Evolutionary conservation across 1,140 invertebrate species (phyloP).

Genomic region (Monomorium pharaonis): DNA sequence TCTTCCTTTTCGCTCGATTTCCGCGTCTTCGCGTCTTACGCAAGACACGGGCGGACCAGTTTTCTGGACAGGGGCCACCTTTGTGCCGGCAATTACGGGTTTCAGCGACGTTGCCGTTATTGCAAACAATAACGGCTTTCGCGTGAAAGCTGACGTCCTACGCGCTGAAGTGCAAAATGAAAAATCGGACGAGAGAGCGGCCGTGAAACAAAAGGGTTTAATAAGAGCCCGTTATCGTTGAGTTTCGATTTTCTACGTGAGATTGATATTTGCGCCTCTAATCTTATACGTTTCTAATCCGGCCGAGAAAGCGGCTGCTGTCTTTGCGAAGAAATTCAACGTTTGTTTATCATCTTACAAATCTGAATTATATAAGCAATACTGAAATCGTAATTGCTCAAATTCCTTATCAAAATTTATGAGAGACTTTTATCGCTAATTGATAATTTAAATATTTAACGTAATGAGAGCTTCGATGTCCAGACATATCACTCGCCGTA

Average conservation of each 20-base stretch:
- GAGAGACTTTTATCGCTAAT: not conserved
- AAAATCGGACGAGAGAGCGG: slow-evolving; percentile 29
- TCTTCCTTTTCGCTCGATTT: slow-evolving; percentile 46
- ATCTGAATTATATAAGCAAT: not conserved
- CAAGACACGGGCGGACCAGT: slow-evolving; percentile 66
- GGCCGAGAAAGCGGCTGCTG: not conserved
- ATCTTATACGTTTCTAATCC: not conserved
- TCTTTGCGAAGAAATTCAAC: not conserved
- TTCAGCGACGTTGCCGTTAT: slow-evolving; percentile 33
- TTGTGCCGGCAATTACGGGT: slow-evolving; percentile 64
- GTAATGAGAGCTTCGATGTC: not conserved
- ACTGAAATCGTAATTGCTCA: not conserved
- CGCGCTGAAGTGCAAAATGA: no score
- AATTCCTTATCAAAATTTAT: not conserved
- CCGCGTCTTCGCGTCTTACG: slow-evolving; percentile 71
- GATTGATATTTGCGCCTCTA: slow-evolving; percentile 9
- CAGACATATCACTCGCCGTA: not conserved
- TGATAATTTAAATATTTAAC: not conserved
- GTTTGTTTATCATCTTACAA: not conserved
- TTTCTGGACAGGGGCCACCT: slow-evolving; percentile 70
- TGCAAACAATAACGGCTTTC: slow-evolving; percentile 64
- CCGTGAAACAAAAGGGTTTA: slow-evolving; percentile 10
- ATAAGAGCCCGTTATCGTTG: not conserved
- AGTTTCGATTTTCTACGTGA: not conserved
- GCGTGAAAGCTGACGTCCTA: slow-evolving; percentile 65